phyloP scores from a whole-genome alignment of 2,888 invertebrate species.

The Athetis lepigone region DNA sequence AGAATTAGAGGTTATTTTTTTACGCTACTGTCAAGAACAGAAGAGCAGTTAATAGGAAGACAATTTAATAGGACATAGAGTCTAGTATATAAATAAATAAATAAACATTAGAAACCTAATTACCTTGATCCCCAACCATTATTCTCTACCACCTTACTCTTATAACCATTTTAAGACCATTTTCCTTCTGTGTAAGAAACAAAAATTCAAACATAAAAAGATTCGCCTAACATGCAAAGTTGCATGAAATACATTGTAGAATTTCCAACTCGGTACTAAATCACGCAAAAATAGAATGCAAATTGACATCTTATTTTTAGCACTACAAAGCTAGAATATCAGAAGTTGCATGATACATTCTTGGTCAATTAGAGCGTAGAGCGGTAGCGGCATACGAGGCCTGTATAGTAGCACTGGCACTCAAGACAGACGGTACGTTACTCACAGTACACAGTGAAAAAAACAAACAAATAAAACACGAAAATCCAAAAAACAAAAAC shows the following conservation, averaged over 20 bases:
- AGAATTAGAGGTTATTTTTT: no score
- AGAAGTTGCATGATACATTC: constrained; percentile 85
- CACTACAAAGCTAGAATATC: constrained; percentile 67
- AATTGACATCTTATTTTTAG: constrained; percentile 63
- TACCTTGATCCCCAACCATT: no score
- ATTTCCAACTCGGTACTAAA: constrained; percentile 52
- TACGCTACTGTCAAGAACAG: no score
- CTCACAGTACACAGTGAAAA: constrained; percentile 65
- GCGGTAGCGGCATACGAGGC: constrained; percentile 73
- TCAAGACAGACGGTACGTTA: constrained; percentile 82
- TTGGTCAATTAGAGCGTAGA: constrained; percentile 87
- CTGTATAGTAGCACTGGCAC: constrained; percentile 77
- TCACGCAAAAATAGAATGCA: constrained; percentile 62
- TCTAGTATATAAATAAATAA: no score
- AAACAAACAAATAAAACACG: constrained; percentile 36
- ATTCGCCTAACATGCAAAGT: constrained; percentile 24
- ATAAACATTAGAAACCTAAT: no score
- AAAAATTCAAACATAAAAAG: constrained; percentile 10
- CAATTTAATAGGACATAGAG: no score
- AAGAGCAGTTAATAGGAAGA: no score
- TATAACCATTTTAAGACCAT: no score
- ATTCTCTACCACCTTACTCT: no score
- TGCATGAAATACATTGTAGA: constrained; percentile 32
- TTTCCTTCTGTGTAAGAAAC: neutral
- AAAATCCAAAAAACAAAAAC: constrained; percentile 1